A percentile compares a stretch with the other conserved stretches of the same genome.
Conservation (phyloP, 1,140 invertebrate genomes). For the Ctenoplectra terminalis region DNA sequence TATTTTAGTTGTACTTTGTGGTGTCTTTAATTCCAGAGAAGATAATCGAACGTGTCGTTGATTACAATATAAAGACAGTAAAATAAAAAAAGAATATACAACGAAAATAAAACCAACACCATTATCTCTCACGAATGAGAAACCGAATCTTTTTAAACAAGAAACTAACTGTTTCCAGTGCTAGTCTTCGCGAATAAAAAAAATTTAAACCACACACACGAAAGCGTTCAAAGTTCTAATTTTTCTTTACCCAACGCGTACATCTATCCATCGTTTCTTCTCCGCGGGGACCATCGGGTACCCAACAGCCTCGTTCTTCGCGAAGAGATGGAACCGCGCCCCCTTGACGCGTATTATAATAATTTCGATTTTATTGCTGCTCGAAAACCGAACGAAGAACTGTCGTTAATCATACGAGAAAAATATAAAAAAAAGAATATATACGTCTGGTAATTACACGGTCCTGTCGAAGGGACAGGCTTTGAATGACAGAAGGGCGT, state of each 20-base stretch:
- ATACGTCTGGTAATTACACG: constrained; percentile 74
- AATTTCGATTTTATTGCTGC: constrained; percentile 62
- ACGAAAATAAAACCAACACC: too few relatives aligned
- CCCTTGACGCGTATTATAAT: constrained; percentile 9
- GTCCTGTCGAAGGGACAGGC: constrained; percentile 21
- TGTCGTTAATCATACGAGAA: constrained; percentile 77
- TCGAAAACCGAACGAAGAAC: constrained; percentile 57
- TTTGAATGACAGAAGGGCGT: constrained; percentile 1
- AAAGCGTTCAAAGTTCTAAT: neutral
- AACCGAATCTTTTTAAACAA: too few relatives aligned
- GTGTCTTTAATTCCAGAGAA: too few relatives aligned
- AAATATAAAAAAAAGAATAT: constrained; percentile 71
- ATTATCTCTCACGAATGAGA: too few relatives aligned
- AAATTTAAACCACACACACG: neutral
- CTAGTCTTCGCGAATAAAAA: neutral
- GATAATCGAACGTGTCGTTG: too few relatives aligned
- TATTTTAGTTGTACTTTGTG: too few relatives aligned
- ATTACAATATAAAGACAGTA: too few relatives aligned
- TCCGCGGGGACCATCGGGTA: neutral
- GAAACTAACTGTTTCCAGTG: too few relatives aligned
- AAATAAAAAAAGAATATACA: too few relatives aligned
- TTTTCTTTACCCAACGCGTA: neutral
- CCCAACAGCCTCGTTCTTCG: neutral
- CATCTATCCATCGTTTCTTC: constrained; percentile 6
- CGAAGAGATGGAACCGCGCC: neutral